Evolutionary conservation across 30 jellyfish, hydroid and myxozoan genomes (phyloP), one percentile per base, ranked within the genome.

Genomic region (Aurelia coerulea): DNA sequence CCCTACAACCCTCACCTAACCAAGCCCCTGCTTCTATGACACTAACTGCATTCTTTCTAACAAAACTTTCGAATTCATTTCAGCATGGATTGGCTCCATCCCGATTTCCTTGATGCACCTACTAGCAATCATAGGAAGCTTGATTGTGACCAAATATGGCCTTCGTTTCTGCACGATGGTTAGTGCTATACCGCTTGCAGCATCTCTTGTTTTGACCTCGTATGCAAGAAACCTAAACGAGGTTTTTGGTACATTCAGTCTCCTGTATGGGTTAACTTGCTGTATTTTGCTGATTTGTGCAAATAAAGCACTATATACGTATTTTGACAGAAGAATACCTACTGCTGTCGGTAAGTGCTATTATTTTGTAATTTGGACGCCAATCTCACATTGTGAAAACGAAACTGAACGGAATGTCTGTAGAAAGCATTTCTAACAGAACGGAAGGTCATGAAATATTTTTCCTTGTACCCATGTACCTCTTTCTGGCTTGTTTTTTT

Each of bases 61-160:
- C 1, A 46, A 1, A 46, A 6, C 14, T 23, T 65, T 62, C 34
- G 0, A 23, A 23, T 23, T 23, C 42, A 23, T 19, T 35, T 35
- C 18, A 77, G 87, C 87, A 33, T 77, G 87, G 87, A 76, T 77
- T 11, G 78, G 87, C 59, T 77, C 87, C 56, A 60, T 77, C 41
- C 87, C 87, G 29, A 23, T 77, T 68, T 59, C 64, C n/a, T 52
- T 77, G 11, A 59, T 59, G 78, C 46, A 13, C 23, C 13, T 62
- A 2, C 31, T 77, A 3, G 87, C 87, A 37, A 58, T 75, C 53
- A 37, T 60, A 13, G 87, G 77, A 59, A 77, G 65, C 9, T 62
- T 62, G 87, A 77, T 77, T 23, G 46, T 37, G 15, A 17, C 34
- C 17, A 77, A 62, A 42, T 77, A 62, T 41, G 87, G 87, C 54